phyloP scores from a whole-genome alignment of 2,888 invertebrate species.

The Trachelus iudaicus region DNA sequence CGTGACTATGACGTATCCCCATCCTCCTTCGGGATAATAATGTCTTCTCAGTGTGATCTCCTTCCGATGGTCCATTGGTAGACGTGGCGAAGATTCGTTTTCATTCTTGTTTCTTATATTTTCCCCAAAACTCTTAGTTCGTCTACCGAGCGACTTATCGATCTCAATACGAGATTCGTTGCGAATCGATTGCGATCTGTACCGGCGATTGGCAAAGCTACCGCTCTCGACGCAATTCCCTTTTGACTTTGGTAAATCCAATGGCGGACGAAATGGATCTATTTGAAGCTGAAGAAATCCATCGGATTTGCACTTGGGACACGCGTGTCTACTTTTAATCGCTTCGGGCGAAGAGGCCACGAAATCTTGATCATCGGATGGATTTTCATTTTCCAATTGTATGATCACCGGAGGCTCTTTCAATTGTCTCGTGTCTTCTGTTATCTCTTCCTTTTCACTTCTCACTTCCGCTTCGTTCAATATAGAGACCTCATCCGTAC shows the following conservation, averaged over 20 bases:
- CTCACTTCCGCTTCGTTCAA: not conserved
- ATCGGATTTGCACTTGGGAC: slow-evolving; percentile 50
- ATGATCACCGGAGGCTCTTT: not conserved
- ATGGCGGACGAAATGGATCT: slow-evolving; percentile 43
- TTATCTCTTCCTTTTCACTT: not conserved
- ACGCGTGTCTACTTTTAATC: slow-evolving; percentile 36
- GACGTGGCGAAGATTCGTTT: slow-evolving; percentile 22
- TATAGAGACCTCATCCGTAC: not conserved
- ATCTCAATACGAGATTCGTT: slow-evolving; percentile 31
- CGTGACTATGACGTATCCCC: slow-evolving; percentile 85
- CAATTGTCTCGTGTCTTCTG: not conserved
- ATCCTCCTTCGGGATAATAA: slow-evolving; percentile 89
- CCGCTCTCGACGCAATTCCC: slow-evolving; percentile 35
- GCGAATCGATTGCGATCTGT: slow-evolving; percentile 37
- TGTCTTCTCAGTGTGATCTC: slow-evolving; percentile 72
- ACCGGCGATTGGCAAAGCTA: slow-evolving; percentile 34
- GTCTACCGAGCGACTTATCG: slow-evolving; percentile 26
- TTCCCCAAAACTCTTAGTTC: slow-evolving; percentile 42
- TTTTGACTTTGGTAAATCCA: slow-evolving; percentile 18
- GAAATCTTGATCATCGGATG: slow-evolving; percentile 1
- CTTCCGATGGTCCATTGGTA: slow-evolving; percentile 41
- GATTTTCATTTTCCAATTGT: not conserved
- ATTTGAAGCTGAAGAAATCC: slow-evolving; percentile 39
- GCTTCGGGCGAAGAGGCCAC: slow-evolving; percentile 4
- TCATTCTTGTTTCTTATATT: slow-evolving; percentile 20